phyloP scores from a whole-genome alignment of 2,113 vertebrate genomes.

The Bucco capensis region DNA sequence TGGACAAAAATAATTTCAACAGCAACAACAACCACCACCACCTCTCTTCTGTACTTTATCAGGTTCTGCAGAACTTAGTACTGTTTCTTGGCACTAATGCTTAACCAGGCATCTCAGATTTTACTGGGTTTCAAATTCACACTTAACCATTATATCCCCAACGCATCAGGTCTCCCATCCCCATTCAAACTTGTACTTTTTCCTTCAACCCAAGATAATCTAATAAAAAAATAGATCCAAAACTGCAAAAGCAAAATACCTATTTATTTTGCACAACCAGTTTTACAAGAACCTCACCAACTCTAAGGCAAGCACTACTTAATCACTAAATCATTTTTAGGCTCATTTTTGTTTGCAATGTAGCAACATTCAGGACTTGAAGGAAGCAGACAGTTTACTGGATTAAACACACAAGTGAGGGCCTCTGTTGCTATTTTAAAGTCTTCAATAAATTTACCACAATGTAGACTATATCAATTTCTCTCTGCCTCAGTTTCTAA shows the following conservation, averaged over 20 bases:
- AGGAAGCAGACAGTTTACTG: neutral
- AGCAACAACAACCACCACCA: neutral
- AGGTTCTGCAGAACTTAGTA: neutral
- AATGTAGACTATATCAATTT: neutral
- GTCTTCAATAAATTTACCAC: neutral
- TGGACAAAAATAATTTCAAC: neutral
- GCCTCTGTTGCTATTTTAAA: neutral
- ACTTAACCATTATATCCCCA: neutral
- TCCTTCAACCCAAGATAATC: neutral
- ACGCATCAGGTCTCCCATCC: neutral
- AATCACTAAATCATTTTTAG: neutral
- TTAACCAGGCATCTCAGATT: neutral
- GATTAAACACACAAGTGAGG: neutral
- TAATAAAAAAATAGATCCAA: neutral
- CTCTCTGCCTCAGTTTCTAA: conserved; percentile 8
- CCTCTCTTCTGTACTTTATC: neutral
- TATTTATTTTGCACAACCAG: neutral
- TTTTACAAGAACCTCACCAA: neutral
- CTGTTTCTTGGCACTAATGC: neutral
- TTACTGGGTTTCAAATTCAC: neutral
- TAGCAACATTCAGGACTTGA: neutral
- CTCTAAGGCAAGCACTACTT: neutral
- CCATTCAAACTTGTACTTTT: neutral
- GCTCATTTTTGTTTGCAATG: neutral
- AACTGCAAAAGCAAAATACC: neutral